Conservation (phyloP, 2,888 invertebrate species). For the Minunthozetes semirufus region DNA sequence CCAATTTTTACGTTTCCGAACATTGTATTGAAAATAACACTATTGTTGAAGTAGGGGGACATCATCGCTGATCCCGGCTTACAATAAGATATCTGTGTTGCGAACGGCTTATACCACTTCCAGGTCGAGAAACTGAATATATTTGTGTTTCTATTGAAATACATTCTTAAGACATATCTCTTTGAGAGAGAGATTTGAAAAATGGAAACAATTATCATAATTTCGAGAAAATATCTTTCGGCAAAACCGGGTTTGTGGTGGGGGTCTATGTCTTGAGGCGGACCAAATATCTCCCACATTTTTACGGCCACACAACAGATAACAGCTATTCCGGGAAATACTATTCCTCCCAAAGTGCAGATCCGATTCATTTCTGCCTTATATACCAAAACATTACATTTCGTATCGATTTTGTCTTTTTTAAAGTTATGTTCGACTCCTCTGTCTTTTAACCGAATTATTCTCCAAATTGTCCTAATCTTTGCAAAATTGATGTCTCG, state of each 20-base stretch:
- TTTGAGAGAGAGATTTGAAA: background rate
- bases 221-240: background rate
- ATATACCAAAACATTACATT: background rate
- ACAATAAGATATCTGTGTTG: background rate
- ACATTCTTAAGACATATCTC: constrained; percentile 9
- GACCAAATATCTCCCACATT: no score
- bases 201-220: background rate
- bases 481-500: background rate
- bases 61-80: background rate
- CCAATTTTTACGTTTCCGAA: constrained; percentile 11
- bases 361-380: background rate
- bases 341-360: background rate
- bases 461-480: background rate
- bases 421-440: background rate
- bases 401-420: background rate
- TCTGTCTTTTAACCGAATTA: constrained; percentile 1
- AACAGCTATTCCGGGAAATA: background rate
- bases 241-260: background rate
- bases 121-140: background rate
- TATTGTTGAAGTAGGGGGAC: background rate
- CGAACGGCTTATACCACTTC: constrained; percentile 6
- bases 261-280: background rate
- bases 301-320: no score
- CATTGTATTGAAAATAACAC: background rate
- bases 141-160: background rate